Conservation (phyloP, 2,888 invertebrate genomes). For the Drosophila leonis region DNA sequence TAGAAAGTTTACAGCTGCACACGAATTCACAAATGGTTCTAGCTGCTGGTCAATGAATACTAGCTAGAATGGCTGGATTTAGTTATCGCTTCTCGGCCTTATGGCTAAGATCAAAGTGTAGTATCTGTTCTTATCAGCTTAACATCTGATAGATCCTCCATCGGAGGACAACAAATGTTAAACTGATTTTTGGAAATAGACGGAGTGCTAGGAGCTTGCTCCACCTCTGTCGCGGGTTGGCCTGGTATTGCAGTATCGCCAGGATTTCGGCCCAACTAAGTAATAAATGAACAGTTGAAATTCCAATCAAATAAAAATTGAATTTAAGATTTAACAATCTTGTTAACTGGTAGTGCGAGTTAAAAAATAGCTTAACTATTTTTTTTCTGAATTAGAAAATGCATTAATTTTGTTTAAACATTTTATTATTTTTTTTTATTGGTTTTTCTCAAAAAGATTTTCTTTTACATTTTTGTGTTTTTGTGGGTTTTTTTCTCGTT, state of each 20-base stretch:
- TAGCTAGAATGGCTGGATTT: accelerated
- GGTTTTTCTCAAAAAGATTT: slow-evolving; percentile 69
- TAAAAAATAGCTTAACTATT: too few relatives aligned
- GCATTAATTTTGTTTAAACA: slow-evolving; percentile 50
- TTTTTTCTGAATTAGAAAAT: not conserved
- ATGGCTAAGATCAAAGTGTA: slow-evolving; percentile 60
- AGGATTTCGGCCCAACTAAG: slow-evolving; percentile 52
- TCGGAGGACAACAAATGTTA: slow-evolving; percentile 57
- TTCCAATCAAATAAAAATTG: too few relatives aligned
- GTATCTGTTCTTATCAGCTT: slow-evolving; percentile 59
- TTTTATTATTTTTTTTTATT: slow-evolving; percentile 67
- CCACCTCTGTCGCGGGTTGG: slow-evolving; percentile 58
- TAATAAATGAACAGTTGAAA: slow-evolving; percentile 15
- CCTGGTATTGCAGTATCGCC: slow-evolving; percentile 55
- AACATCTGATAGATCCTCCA: slow-evolving; percentile 57
- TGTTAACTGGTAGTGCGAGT: too few relatives aligned
- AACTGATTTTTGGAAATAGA: slow-evolving; percentile 55
- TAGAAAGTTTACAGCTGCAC: not conserved
- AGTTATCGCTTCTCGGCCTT: slow-evolving; percentile 56
- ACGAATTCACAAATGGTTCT: slow-evolving; percentile 43
- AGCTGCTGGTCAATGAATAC: not conserved
- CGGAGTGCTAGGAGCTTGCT: slow-evolving; percentile 56
- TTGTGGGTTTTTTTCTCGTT: slow-evolving; percentile 57
- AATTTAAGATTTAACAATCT: too few relatives aligned
- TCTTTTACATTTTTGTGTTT: slow-evolving; percentile 62